Base-by-base conservation (phyloP, 2,797 vertebrate species). In the Myotis findleyi region DNA sequence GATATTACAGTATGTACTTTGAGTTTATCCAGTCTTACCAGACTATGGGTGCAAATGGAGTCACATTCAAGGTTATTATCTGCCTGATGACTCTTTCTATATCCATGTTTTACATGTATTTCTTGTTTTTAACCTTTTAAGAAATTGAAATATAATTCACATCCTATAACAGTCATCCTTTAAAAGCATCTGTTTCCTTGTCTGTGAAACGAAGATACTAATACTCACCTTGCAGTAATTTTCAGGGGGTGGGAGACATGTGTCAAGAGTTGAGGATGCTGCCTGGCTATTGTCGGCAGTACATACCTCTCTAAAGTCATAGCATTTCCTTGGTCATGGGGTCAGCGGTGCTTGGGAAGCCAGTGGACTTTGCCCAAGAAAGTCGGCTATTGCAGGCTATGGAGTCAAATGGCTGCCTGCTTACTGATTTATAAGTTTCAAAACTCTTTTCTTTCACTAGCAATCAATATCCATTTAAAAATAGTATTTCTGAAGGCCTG, bases 91-190 rank as follows among this genome's bases (percentile, higher is more conserved):
- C 11, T 91, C 14, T 84, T 44, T 41, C 33, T 79, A 13, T 73
- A 18, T 73, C 36, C 18, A 38, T 10, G 8, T 27, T 41, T 81
- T 57, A 69, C 33, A 71, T 44, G 8, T 55, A 49, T 94, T 96
- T 87, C n/a, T 68, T 85, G 77, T 59, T 36, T 75, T 88, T 73
- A 79, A 27, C 20, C n/a, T 59, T 91, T 85, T 62, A 51, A 38
- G 53, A 88, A 88, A 41, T 41, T 82, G 27, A n/a, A 27, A 82
- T 87, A 25, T 62, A 85, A 75, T 44, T 91, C 57, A 94, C 9
- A 38, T 80, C 69, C 9, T 33, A 33, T 51, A 91, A 82, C 75
- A 44, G 57, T 57, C 25, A 66, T 14, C 14, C 6, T 64, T 49
- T 64, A 53, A 87, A 88, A 71, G 57, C 41, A 27, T 36, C 68